phyloP scores from a whole-genome alignment of 2,888 invertebrate genomes.

The Agonopterix subpropinquella region DNA sequence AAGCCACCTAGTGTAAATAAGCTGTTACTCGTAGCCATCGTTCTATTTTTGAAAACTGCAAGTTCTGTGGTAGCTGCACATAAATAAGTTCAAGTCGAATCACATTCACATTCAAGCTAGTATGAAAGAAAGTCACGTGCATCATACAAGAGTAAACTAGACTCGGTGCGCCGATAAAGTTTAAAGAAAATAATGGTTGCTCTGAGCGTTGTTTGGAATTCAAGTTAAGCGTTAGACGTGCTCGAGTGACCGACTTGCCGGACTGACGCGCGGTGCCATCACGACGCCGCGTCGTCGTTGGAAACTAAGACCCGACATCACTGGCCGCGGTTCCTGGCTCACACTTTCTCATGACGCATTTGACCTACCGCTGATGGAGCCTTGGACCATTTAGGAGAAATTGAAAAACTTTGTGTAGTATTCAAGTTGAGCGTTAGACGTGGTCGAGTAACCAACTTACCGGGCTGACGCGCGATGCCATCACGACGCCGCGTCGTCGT shows the following conservation, averaged over 20 bases:
- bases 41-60: no score
- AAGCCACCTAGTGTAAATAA: no score
- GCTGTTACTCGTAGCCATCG: no score
- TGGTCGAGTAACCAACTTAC: slow-evolving; percentile 38
- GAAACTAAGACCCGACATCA: slow-evolving; percentile 34
- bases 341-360: slow-evolving; percentile 18
- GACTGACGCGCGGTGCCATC: slow-evolving; percentile 19
- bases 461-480: slow-evolving; percentile 17
- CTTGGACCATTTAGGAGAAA: no score
- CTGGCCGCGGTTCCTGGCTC: slow-evolving; percentile 30
- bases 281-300: slow-evolving; percentile 24
- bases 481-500: slow-evolving; percentile 24
- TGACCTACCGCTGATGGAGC: slow-evolving; percentile 5
- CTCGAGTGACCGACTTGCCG: slow-evolving; percentile 35
- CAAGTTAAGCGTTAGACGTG: slow-evolving; percentile 22
- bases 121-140: no score
- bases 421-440: slow-evolving; percentile 18
- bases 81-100: no score
- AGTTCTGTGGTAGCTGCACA: no score
- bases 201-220: neutral
- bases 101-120: no score
- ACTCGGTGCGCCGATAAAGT: no score
- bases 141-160: no score
- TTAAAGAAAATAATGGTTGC: no score
- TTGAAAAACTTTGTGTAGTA: neutral